Conservation (phyloP, 2,797 vertebrate genomes). For the Urophycis tenuis region DNA sequence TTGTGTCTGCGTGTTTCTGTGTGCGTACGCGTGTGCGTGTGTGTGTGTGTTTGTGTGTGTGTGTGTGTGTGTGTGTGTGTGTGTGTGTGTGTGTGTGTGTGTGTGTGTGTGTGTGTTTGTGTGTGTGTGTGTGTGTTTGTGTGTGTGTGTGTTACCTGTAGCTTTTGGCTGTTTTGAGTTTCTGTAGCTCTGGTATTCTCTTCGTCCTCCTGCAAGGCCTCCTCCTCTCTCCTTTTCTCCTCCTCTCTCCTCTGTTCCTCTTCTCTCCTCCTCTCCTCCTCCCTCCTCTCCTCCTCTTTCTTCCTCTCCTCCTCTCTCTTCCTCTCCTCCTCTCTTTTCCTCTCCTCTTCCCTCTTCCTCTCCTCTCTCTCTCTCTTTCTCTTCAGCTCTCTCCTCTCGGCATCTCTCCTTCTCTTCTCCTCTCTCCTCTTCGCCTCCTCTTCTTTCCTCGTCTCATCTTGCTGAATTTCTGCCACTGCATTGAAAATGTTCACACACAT, state of each 20-base stretch:
- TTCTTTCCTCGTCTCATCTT: background rate
- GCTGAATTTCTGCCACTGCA: background rate
- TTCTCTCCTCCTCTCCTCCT: too few species aligned
- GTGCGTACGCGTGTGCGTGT: too few species aligned
- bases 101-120: too few species aligned
- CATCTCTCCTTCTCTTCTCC: too few species aligned
- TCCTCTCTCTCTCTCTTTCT: background rate
- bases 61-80: too few species aligned
- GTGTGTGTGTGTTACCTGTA: background rate
- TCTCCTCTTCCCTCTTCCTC: background rate
- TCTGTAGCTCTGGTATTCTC: slow-evolving; percentile 68
- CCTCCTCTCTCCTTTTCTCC: slow-evolving; percentile 63
- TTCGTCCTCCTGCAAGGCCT: slow-evolving; percentile 64
- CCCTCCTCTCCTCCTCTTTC: too few species aligned
- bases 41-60: too few species aligned
- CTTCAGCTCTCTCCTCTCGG: too few species aligned
- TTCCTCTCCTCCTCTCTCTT: background rate
- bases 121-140: too few species aligned
- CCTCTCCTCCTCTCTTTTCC: background rate
- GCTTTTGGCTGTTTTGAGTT: background rate
- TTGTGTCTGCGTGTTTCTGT: too few species aligned
- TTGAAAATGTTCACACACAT: background rate
- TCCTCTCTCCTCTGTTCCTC: slow-evolving; percentile 39
- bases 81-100: background rate
- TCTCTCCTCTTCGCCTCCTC: too few species aligned